Evolutionary conservation across 2,797 vertebrate genomes (phyloP).

Genomic region (Eulemur coronatus): DNA sequence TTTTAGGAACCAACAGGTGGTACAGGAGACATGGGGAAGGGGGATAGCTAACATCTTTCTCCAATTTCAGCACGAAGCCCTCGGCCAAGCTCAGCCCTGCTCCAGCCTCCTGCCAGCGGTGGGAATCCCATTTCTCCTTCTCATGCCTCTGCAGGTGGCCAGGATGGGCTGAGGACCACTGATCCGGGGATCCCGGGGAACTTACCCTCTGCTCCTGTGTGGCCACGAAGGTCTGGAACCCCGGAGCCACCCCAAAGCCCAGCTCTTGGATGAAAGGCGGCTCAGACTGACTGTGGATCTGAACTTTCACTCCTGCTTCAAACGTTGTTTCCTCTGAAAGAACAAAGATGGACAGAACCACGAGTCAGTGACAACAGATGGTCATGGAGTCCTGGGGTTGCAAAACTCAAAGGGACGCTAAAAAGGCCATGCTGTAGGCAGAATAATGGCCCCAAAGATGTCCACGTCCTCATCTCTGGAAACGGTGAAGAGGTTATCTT

Average conservation of each 20-base stretch:
- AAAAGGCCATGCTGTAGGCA: neutral
- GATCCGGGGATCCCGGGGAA: neutral
- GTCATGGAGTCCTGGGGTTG: neutral
- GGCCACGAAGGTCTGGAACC: constrained; percentile 99
- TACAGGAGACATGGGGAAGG: neutral
- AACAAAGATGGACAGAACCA: constrained; percentile 60
- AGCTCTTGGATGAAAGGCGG: constrained; percentile 98
- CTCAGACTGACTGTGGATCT: constrained; percentile 99
- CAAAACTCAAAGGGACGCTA: neutral
- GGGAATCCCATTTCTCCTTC: neutral
- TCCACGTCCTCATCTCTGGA: neutral
- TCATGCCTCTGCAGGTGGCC: neutral
- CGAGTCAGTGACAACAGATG: neutral
- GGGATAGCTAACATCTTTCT: neutral
- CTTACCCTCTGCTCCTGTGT: constrained; percentile 98
- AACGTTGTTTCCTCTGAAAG: constrained; percentile 96
- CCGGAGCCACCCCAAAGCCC: constrained; percentile 98
- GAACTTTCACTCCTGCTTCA: constrained; percentile 97
- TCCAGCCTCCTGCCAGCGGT: neutral
- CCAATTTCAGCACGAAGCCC: neutral
- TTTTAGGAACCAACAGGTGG: neutral
- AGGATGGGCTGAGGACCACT: neutral
- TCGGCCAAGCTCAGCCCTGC: neutral
- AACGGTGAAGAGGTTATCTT: neutral
- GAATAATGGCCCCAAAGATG: neutral